A percentile compares a stretch with the other conserved stretches of the same genome.
phyloP scores from a whole-genome alignment of 2,113 vertebrate genomes.

The Heterotilapia buettikoferi region DNA sequence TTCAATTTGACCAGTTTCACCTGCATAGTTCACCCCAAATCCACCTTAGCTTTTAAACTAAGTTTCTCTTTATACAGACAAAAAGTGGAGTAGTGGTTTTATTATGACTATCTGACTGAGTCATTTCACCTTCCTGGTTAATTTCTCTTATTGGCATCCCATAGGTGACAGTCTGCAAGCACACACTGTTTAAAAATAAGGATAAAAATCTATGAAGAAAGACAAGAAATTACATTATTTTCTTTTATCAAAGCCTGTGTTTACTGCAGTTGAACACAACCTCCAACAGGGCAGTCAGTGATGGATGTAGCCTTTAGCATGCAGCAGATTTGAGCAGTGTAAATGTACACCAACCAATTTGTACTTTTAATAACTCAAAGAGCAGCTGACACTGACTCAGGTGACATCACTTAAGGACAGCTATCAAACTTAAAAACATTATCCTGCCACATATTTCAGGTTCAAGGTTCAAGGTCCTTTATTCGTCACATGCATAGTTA shows the following conservation, averaged over 20 bases:
- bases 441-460: not conserved
- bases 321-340: not conserved
- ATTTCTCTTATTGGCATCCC: not conserved
- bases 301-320: not conserved
- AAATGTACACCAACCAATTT: not conserved
- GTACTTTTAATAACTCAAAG: not conserved
- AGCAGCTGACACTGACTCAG: not conserved
- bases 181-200: not conserved
- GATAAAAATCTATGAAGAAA: not conserved
- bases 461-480: not conserved
- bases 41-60: not conserved
- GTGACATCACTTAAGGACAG: not conserved
- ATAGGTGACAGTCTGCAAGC: not conserved
- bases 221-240: rapidly evolving
- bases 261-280: not conserved
- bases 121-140: not conserved
- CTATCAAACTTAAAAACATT: not conserved
- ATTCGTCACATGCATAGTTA: not conserved
- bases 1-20: not conserved
- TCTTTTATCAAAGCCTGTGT: not conserved
- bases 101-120: not conserved
- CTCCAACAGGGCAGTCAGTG: not conserved
- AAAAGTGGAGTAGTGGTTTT: rapidly evolving
- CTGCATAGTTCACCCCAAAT: rapidly evolving
- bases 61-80: not conserved